These are phyloP conservation scores for Glossophaga mutica DNA, from an alignment of 2,797 vertebrate genomes.

Conservation along the genomic window DNA sequence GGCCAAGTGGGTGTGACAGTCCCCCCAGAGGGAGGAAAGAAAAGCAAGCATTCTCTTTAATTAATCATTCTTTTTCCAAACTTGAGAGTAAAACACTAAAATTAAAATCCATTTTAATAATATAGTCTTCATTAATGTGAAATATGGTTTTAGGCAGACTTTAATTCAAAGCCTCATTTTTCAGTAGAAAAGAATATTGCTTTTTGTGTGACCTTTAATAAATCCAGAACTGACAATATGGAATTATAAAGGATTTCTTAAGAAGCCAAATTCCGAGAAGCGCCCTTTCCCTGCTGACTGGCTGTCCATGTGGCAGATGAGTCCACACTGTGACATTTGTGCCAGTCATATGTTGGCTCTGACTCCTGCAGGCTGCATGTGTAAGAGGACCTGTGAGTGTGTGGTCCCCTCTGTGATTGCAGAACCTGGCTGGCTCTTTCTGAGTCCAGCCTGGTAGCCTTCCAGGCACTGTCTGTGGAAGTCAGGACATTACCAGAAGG, in stretches of 20 bases:
- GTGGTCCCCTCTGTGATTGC: neutral
- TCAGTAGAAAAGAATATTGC: conserved; percentile 41
- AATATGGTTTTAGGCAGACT: conserved; percentile 18
- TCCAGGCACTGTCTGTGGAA: neutral
- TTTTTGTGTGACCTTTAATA: conserved; percentile 60
- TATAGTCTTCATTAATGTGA: conserved; percentile 39
- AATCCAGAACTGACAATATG: neutral
- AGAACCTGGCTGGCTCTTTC: neutral
- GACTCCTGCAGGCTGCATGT: neutral
- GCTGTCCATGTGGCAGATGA: neutral
- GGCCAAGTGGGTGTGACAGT: conserved; percentile 31
- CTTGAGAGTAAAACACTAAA: conserved; percentile 58
- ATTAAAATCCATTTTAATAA: conserved; percentile 69
- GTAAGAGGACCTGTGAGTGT: neutral
- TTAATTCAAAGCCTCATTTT: conserved; percentile 35
- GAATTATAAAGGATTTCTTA: neutral
- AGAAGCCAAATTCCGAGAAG: neutral
- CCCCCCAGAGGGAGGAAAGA: conserved; percentile 19
- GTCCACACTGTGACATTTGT: neutral
- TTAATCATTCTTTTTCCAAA: conserved; percentile 52
- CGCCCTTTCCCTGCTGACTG: neutral
- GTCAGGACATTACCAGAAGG: neutral
- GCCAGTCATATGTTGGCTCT: neutral
- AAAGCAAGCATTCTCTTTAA: conserved; percentile 42
- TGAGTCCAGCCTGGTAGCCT: neutral